Base-by-base conservation (phyloP, 2,797 vertebrate species). In the Carduelis carduelis region DNA sequence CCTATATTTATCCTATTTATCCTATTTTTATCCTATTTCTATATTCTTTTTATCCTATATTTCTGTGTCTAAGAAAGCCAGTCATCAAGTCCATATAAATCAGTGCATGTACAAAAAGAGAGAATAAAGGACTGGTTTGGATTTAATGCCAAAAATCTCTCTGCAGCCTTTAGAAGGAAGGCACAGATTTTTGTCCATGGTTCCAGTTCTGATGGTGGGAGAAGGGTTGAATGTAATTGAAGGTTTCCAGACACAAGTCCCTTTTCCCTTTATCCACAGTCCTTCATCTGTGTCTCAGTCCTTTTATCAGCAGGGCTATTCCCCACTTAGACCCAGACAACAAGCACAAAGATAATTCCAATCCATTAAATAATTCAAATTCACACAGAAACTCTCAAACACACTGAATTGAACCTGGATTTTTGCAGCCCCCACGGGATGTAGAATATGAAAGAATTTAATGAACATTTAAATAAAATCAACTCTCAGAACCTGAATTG, bases 381-480 rank as follows among this genome's bases (percentile, higher is more conserved):
- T 92, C 63, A 91, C 17, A 43, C 8, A 32, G 39, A 64, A 80
- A 75, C 11, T 43, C 43, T 83, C 56, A 52, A 44, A 44, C 4
- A 34, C 0, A 1, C 21, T 66, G 60, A 84, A 79, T 1, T 53
- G 70, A 83, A 49, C 37, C 23, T 57, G 64, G 37, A 50, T 84
- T 86, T 77, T 65, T 78, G 28, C 75, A 92, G 41, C 14, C 26
- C 55, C 46, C 39, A 64, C 6, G 69, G 70, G 35, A 90, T 35
- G 15, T 7, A 93, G 37, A 11, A 66, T 39, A 44, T 39, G 64
- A 70, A 90, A 70, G 16, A 93, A 78, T 64, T 75, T 59, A 80
- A 82, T 14, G 32, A 89, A 28, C 24, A 53, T 77, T 88, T 86
- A 84, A 88, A 57, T 15, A 46, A 86, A 86, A 81, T 66, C 24